These are phyloP conservation scores for Trissolcus brochymenae DNA, from an alignment of 2,888 invertebrate species.

Conservation along the genomic window DNA sequence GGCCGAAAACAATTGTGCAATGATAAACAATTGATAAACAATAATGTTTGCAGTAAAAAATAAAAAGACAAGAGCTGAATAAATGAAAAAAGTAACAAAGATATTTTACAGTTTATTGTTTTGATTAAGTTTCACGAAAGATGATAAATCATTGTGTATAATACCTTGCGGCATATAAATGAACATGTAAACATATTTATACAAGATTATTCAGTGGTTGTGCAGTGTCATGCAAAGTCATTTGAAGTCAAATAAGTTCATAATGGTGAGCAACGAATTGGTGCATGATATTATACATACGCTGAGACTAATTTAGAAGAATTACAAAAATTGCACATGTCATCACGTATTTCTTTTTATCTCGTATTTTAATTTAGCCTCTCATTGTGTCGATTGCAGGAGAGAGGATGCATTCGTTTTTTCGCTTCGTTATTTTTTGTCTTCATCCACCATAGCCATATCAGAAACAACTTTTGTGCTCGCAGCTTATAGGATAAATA, in stretches of 20 bases:
- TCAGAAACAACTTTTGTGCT: neutral
- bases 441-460: too few relatives aligned
- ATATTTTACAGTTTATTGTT: neutral
- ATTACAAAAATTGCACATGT: conserved; percentile 47
- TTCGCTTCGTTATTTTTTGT: too few relatives aligned
- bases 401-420: too few relatives aligned
- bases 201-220: conserved; percentile 50
- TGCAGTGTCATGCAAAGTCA: conserved; percentile 50
- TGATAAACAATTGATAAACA: neutral
- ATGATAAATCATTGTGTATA: conserved; percentile 41
- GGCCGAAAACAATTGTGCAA: too few relatives aligned
- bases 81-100: neutral
- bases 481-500: neutral
- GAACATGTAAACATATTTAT: conserved; percentile 53
- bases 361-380: neutral
- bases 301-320: conserved; percentile 35
- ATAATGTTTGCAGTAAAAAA: neutral
- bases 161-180: conserved; percentile 25
- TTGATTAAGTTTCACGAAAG: neutral
- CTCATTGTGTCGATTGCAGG: neutral
- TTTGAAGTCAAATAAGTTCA: conserved; percentile 53
- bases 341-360: conserved; percentile 28
- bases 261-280: conserved; percentile 41
- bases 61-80: too few relatives aligned
- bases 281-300: conserved; percentile 40